Base-by-base conservation (phyloP, 1,140 invertebrate genomes). In the Drosophila auraria region DNA sequence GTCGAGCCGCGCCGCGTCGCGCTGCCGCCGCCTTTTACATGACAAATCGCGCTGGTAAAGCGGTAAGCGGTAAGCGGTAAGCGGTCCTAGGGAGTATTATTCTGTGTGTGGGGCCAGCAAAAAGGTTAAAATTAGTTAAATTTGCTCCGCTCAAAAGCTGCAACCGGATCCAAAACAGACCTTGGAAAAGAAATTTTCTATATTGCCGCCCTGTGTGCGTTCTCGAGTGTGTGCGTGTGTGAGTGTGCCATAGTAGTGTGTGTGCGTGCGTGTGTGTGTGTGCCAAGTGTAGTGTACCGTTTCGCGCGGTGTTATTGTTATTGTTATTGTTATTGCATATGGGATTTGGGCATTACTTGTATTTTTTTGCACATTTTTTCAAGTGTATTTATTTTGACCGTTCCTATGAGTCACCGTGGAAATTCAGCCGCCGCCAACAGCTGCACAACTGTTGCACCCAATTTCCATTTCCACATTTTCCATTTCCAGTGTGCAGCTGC, bases 361-460 rank as follows among this genome's bases (percentile, higher is more conserved):
- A 23, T 56, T 57, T 57, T 40, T 54, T 57, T 27, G 1, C 38
- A 20, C 33, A 38, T 64, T 64, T 64, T 64, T 60, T 60, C 25
- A 47, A 49, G 58, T 59, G 57, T 45, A 57, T 59, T 59, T 59
- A 59, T 57, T 59, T 59, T 45, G 57, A 59, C 38, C 57, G 57
- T 45, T 36, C 44, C 17, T 59, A 45, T 59, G 57, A 59, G 38
- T 59, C 57, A 59, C 57, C 23, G 57, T 45, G 57, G 57, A 59
- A n/a, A 60, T 60, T 47, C 58, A 45, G 58, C 54, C 33, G 20
- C 23, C 61, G n/a, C 38, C 53, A 14, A 36, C 61, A 63, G 36
- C 61, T 56, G 61, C 61, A 60, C 58, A 60, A 60, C 58, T 60
- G 58, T 60, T 60, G 58, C 58, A 47, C 58, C 58, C 40, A 60